Conservation (phyloP, 2,113 vertebrate species). For the Hassar affinis region DNA sequence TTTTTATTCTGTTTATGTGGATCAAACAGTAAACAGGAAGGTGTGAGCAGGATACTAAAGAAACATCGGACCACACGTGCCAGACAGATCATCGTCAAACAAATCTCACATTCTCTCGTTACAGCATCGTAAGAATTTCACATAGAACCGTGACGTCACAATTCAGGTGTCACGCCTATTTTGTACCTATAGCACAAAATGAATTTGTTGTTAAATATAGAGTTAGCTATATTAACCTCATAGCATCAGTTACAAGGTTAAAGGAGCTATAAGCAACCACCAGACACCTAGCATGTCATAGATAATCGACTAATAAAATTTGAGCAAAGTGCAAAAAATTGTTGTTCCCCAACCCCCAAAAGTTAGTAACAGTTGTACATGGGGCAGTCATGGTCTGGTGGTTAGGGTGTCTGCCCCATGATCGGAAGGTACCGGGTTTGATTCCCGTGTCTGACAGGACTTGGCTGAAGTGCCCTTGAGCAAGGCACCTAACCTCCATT, state of each 20-base stretch:
- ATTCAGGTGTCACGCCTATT: background rate
- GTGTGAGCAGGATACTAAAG: background rate
- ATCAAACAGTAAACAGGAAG: background rate
- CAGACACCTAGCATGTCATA: background rate
- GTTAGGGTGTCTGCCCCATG: too few relatives aligned
- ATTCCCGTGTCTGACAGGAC: too few relatives aligned
- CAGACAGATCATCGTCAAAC: background rate
- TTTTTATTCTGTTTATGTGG: background rate
- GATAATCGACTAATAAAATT: background rate
- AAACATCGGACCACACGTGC: background rate
- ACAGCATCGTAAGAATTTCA: background rate
- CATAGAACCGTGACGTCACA: background rate
- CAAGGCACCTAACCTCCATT: too few relatives aligned
- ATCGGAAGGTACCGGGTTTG: too few relatives aligned
- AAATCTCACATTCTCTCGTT: background rate
- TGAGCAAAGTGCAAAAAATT: background rate
- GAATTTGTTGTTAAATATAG: background rate
- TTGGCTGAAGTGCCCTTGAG: too few relatives aligned
- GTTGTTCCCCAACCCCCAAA: too few relatives aligned
- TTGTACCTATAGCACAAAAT: background rate
- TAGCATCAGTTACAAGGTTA: background rate
- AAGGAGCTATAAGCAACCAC: background rate
- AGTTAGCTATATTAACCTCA: too few relatives aligned
- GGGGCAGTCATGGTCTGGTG: too few relatives aligned
- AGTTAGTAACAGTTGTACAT: too few relatives aligned